Conservation (phyloP, 2,797 vertebrate species). For the Acrossocheilus fasciatus region DNA sequence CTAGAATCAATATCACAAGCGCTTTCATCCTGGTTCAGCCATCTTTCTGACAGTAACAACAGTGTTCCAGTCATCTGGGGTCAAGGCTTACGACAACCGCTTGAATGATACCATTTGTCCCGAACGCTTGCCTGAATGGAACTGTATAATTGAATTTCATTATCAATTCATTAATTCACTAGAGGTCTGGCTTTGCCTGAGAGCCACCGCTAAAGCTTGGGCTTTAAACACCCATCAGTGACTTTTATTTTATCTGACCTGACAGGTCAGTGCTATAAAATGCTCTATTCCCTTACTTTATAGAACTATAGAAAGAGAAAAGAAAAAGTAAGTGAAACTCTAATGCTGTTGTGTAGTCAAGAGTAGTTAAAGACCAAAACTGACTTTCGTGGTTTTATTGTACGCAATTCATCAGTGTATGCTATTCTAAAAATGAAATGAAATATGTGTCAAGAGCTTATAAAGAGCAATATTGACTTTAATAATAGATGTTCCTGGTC, state of each 20-base stretch:
- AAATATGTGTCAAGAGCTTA: neutral
- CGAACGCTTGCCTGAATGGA: slow-evolving; percentile 36
- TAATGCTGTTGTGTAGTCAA: neutral
- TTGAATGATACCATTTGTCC: slow-evolving; percentile 43
- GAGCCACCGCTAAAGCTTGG: slow-evolving; percentile 4
- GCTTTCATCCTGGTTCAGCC: slow-evolving; percentile 39
- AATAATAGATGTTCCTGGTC: neutral
- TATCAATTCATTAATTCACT: slow-evolving; percentile 58
- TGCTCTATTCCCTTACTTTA: slow-evolving; percentile 24
- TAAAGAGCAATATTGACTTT: neutral
- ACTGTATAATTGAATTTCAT: slow-evolving; percentile 55
- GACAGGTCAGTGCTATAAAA: slow-evolving; percentile 33
- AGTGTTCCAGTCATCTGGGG: slow-evolving; percentile 16
- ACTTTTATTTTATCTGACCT: slow-evolving; percentile 51
- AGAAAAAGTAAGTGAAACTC: slow-evolving; percentile 14
- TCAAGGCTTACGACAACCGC: slow-evolving; percentile 33
- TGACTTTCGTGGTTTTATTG: neutral
- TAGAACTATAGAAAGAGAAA: slow-evolving; percentile 17
- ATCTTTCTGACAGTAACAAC: slow-evolving; percentile 21
- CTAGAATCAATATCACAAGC: slow-evolving; percentile 43
- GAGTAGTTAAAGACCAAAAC: neutral
- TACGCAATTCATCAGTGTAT: no score
- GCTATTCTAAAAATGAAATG: neutral
- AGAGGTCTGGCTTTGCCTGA: slow-evolving; percentile 31
- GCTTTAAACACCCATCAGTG: slow-evolving; percentile 41